A percentile compares a stretch with the other conserved stretches of the same genome.
Evolutionary conservation across 2,113 vertebrate genomes (phyloP).

Genomic region (Cercocebus atys): DNA sequence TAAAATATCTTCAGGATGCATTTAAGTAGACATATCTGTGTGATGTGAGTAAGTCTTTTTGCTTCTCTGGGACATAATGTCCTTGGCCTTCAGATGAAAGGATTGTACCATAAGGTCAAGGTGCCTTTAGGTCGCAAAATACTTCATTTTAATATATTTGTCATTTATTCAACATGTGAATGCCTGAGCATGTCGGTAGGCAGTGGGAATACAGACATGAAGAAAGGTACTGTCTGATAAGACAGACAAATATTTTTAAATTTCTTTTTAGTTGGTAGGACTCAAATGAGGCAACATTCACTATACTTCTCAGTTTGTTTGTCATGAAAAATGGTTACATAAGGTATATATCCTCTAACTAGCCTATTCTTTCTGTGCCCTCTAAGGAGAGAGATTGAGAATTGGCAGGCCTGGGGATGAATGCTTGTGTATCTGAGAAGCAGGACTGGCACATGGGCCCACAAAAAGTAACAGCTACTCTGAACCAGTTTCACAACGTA

Average conservation of each 20-base stretch:
- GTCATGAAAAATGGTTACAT: neutral
- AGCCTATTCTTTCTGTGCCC: neutral
- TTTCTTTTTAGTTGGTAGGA: neutral
- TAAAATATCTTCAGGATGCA: neutral
- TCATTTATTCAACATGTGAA: neutral
- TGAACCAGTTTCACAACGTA: neutral
- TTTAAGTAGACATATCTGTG: neutral
- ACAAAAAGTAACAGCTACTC: neutral
- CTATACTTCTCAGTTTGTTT: neutral
- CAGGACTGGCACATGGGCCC: neutral
- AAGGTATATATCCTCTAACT: neutral
- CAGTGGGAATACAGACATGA: neutral
- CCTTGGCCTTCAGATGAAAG: neutral
- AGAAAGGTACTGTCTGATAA: neutral
- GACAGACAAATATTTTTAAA: neutral
- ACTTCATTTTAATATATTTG: neutral
- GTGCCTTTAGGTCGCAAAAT: neutral
- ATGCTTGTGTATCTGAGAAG: neutral
- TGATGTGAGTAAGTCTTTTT: neutral
- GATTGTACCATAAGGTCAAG: neutral
- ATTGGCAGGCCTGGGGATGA: neutral
- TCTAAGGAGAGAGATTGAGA: neutral
- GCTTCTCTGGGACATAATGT: neutral
- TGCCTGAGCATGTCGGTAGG: neutral
- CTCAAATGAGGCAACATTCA: neutral